phyloP scores from a whole-genome alignment of 53 echinoderm and acorn worm genomes.

The Apostichopus leukothele region DNA sequence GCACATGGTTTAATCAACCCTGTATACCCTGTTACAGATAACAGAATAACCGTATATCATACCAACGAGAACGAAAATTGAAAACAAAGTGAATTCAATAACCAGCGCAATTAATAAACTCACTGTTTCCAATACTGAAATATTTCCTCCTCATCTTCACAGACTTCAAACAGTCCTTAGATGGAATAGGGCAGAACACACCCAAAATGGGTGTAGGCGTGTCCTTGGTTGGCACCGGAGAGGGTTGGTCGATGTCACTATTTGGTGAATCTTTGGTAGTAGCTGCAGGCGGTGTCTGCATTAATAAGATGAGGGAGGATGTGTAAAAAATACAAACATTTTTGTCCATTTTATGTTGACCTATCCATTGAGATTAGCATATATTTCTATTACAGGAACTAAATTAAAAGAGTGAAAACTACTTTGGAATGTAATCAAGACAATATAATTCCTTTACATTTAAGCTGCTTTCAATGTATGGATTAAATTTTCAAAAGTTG shows the following conservation, averaged over 20 bases:
- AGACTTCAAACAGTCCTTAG: constrained; percentile 54
- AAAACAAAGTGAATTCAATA: too few species aligned
- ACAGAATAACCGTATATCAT: too few species aligned
- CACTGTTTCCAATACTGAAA: constrained; percentile 84
- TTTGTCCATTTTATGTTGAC: too few species aligned
- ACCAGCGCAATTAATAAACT: neutral
- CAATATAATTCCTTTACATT: neutral
- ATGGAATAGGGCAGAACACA: constrained; percentile 66
- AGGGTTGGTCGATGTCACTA: neutral
- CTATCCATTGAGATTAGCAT: too few species aligned
- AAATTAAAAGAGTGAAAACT: too few species aligned
- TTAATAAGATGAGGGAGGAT: neutral
- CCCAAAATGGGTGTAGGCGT: constrained; percentile 8
- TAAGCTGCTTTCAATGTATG: too few species aligned
- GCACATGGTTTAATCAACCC: too few species aligned
- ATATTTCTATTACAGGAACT: too few species aligned
- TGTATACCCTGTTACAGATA: too few species aligned
- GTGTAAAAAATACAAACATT: neutral
- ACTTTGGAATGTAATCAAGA: too few species aligned
- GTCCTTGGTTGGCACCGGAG: neutral
- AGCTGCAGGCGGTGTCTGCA: constrained; percentile 4
- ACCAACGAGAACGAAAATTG: too few species aligned
- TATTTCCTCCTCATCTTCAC: constrained; percentile 76
- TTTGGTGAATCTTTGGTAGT: constrained; percentile 11
- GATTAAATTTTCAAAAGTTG: too few species aligned